Evolutionary conservation across 2,888 invertebrate species (phyloP).

Genomic region (Orchesella flavescens): DNA sequence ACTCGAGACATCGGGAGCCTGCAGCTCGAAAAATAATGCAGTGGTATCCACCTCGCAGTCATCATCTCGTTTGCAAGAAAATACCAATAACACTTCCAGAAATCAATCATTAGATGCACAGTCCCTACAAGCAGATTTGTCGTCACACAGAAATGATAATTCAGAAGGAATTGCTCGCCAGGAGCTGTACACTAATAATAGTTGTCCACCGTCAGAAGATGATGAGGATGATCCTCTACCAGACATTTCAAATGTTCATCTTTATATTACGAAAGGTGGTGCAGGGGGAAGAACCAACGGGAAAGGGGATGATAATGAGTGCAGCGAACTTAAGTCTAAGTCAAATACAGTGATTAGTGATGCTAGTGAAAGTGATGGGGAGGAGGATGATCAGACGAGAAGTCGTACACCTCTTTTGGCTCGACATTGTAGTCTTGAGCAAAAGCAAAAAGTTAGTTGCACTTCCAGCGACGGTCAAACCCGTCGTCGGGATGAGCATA

Average conservation of each 20-base stretch:
- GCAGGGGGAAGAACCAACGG: neutral
- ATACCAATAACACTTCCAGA: neutral
- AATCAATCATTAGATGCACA: constrained; percentile 31
- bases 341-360: constrained; percentile 66
- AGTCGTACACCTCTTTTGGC: constrained; percentile 81
- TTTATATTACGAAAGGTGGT: constrained; percentile 24
- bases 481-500: constrained; percentile 58
- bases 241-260: constrained; percentile 47
- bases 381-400: constrained; percentile 76
- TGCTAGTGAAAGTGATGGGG: constrained; percentile 69
- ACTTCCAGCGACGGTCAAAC: constrained; percentile 59
- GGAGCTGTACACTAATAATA: constrained; percentile 29
- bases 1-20: constrained; percentile 72
- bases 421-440: constrained; percentile 74
- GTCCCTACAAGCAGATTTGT: constrained; percentile 23
- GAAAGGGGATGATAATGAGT: neutral
- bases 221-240: constrained; percentile 52
- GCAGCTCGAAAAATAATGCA: constrained; percentile 36
- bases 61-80: constrained; percentile 55
- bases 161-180: constrained; percentile 23
- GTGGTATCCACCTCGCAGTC: constrained; percentile 53
- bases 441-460: constrained; percentile 59
- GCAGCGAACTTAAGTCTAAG: constrained; percentile 47
- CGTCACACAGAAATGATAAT: constrained; percentile 14
- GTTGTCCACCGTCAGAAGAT: constrained; percentile 33